Evolutionary conservation across 2,888 invertebrate species (phyloP), one percentile per base, ranked within the genome.

Genomic region (Elysia crispata): DNA sequence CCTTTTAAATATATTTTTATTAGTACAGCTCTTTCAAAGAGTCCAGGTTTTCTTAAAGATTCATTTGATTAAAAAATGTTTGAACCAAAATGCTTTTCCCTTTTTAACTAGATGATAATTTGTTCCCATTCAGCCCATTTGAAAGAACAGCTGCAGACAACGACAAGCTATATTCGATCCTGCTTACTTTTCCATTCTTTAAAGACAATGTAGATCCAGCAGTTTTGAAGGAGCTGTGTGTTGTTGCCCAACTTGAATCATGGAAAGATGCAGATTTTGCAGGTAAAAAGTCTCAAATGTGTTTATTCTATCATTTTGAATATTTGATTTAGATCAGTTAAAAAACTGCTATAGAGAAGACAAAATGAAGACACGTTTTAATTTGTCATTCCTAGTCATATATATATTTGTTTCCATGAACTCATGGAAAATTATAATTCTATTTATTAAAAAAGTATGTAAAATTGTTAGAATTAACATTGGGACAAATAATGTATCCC

Each of bases 241-340:
- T 90, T 33, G 88, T 91, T 20, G 90, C 90, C 33, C 84, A 89
- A 66, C 82, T 90, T 74, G 91, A 91, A 64, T 84, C 84, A 3
- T 91, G 91, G 91, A 89, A 89, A 79, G 90, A 90, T 54, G 84
- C 83, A 8, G 86, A 88, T 25, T 88, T 91, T 82, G 89, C 90
- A 78, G 87, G 91, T 90, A 60, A 60, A 60, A 60, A 8, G 5
- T 60, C 60, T 60, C 23, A 23, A 60, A 18, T 60, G 5, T 60
- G 60, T 15, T 54, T 54, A 54, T 54, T 13, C 20, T 13, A 15
- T 54, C 54, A 3, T 23, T 23, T 60, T 60, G 6, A 60, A 60
- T 23, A 60, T 15, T 20, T 60, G 60, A 8, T n/a, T n/a, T n/a
- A n/a, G n/a, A n/a, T n/a, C n/a, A n/a, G n/a, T n/a, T 60, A 23